Base-by-base conservation (phyloP, 2,888 invertebrate genomes). In the Drosophila monieri region DNA sequence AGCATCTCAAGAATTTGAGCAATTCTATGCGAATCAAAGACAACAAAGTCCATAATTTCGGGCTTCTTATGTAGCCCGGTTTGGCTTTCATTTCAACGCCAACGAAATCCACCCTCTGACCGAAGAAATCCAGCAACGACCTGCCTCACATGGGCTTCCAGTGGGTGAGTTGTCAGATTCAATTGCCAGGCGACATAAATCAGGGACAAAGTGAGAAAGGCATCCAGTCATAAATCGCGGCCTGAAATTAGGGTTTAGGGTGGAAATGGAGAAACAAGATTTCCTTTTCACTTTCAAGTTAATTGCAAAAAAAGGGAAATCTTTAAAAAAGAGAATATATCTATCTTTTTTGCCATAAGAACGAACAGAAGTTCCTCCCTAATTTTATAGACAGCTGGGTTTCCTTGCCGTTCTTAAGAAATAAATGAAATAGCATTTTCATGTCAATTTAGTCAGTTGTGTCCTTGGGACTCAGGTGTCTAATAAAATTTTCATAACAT, bases 151-250 rank as follows among this genome's bases (percentile, higher is more conserved):
- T 23, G 60, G 21, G 35, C 27, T 60, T 44, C 18, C 35, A 21
- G 44, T 51, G 62, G 44, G n/a, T 21, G 35, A 60, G 60, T 30
- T 61, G 62, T 62, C 62, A 46, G 43, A 51, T 51, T 60, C 61
- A 62, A 51, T 62, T 51, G 62, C 35, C n/a, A 44, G 37, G 37
- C 12, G 15, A 23, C 61, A 61, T 51, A 51, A 51, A 37, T 61
- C 62, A 51, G 51, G 8, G 51, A 15, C n/a, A 30, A 51, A 46
- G 15, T 10, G 30, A 23, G 15, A 27, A 37, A 27, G 51, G 37
- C 49, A 27, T 21, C 35, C 6, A 62, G 61, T 46, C 62, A 61
- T 62, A 62, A 62, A 62, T 62, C 61, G 15, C 27, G 15, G n/a
- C 51, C 3, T 21, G 61, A 62, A 62, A 21, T 44, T 60, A 9